Base-by-base conservation (phyloP, 1,140 invertebrate species). In the Chrysopa pallens region DNA sequence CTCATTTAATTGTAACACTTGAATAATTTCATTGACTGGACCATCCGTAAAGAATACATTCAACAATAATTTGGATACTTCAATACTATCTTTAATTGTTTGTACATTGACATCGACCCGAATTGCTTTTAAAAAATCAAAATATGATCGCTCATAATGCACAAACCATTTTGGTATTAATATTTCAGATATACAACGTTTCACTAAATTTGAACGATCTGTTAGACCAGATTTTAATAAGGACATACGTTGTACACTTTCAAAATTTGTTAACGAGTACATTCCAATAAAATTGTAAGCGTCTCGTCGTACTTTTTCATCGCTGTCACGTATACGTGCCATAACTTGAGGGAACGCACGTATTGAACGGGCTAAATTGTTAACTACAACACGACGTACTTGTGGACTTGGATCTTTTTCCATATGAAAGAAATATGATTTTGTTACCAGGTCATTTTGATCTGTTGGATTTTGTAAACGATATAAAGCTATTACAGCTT, bases 401-500 rank as follows among this genome's bases (percentile, higher is more conserved):
- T 78, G 77, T 40, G 72, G 61, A 50, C 74, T 79, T 2, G 84
- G 81, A 62, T 90, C 86, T 50, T 70, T 72, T 14, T 67, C 65
- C 55, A 88, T 63, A 48, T 89, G 79, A 57, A 76, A 86, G 12
- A 79, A 58, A 52, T 80, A 88, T 0, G 80, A 74, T 53, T 76
- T 71, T 4, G 84, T 78, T 0, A 89, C 74, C 8, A 72, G 72
- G 60, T 86, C 87, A 42, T 75, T 63, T 11, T 73, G 69, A 50
- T 84, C 73, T 28, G 66, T 64, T 0, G 84, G 84, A 49, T 84
- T 77, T 58, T 89, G 85, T 1, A 90, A 63, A 29, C 84, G 65
- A 17, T 78, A 72, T 14, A 89, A 61, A 9, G 84, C 83, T 15
- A 75, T 53, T 0, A 85, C 77, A 11, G 85, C 84, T 51, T 86